phyloP scores from a whole-genome alignment of 2,797 vertebrate genomes.

The Naso thynnoides region DNA sequence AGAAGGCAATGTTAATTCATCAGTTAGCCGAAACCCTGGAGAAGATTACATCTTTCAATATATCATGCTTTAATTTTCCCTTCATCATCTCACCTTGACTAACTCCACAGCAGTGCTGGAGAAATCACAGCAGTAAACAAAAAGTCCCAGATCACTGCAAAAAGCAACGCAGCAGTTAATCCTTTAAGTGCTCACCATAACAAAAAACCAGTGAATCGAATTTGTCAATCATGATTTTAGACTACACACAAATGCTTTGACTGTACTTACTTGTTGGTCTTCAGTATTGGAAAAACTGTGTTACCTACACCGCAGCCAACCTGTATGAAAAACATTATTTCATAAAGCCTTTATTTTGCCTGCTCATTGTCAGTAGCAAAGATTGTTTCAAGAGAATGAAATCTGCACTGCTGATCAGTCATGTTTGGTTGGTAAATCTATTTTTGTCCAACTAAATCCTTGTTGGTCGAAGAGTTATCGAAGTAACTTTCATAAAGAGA shows the following conservation, averaged over 20 bases:
- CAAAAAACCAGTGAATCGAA: background rate
- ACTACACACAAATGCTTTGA: background rate
- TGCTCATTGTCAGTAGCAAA: background rate
- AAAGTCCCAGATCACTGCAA: slow-evolving; percentile 93
- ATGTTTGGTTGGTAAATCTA: too few relatives aligned
- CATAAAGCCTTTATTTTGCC: background rate
- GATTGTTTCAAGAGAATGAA: slow-evolving; percentile 5
- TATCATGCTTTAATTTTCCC: background rate
- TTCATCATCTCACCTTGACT: slow-evolving; percentile 88
- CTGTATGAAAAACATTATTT: slow-evolving; percentile 71
- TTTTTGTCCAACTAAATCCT: too few relatives aligned
- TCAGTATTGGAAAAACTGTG: slow-evolving; percentile 96
- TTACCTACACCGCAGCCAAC: slow-evolving; percentile 98
- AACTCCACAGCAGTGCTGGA: slow-evolving; percentile 93
- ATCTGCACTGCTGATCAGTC: background rate
- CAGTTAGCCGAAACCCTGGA: background rate
- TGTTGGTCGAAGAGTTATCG: too few relatives aligned
- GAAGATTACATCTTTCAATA: slow-evolving; percentile 13
- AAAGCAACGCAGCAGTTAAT: slow-evolving; percentile 26
- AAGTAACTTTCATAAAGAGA: too few relatives aligned
- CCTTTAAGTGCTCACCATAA: background rate
- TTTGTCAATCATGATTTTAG: slow-evolving; percentile 1
- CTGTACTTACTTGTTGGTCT: slow-evolving; percentile 96
- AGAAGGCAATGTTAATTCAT: slow-evolving; percentile 25
- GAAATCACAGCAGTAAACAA: slow-evolving; percentile 98